These are phyloP conservation scores for Melipona bicolor DNA, from an alignment of 2,888 invertebrate species.

Conservation along the genomic window DNA sequence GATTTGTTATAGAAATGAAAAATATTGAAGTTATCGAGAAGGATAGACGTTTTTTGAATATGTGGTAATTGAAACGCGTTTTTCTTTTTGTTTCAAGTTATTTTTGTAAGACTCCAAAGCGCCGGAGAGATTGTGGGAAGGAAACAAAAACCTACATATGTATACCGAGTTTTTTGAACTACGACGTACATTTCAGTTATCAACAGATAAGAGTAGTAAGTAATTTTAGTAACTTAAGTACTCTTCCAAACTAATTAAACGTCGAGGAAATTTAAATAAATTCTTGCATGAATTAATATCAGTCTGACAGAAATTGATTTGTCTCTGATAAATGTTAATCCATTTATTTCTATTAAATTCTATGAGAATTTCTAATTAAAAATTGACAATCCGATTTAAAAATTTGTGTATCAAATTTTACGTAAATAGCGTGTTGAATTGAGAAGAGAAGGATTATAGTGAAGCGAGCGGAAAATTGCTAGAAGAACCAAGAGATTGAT, in stretches of 20 bases:
- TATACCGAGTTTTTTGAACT: too few relatives aligned
- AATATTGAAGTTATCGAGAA: background rate
- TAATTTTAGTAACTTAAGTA: too few relatives aligned
- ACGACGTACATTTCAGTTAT: too few relatives aligned
- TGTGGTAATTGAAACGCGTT: background rate
- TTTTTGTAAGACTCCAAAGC: background rate
- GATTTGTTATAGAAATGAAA: accelerated
- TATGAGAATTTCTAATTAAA: background rate
- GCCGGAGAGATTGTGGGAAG: too few relatives aligned
- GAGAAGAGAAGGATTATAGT: background rate
- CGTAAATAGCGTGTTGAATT: background rate
- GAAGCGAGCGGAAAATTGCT: background rate
- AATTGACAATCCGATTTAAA: background rate
- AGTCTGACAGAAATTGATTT: background rate
- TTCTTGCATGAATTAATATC: background rate
- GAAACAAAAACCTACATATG: too few relatives aligned
- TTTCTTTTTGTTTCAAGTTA: background rate
- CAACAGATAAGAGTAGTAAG: too few relatives aligned
- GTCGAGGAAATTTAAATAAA: too few relatives aligned
- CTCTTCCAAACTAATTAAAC: too few relatives aligned
- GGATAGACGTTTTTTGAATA: background rate
- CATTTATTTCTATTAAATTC: background rate
- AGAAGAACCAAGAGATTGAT: background rate
- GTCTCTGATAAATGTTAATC: background rate
- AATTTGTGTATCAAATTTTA: background rate